phyloP scores from a whole-genome alignment of 2,113 vertebrate genomes.

The Elanus axillaris region DNA sequence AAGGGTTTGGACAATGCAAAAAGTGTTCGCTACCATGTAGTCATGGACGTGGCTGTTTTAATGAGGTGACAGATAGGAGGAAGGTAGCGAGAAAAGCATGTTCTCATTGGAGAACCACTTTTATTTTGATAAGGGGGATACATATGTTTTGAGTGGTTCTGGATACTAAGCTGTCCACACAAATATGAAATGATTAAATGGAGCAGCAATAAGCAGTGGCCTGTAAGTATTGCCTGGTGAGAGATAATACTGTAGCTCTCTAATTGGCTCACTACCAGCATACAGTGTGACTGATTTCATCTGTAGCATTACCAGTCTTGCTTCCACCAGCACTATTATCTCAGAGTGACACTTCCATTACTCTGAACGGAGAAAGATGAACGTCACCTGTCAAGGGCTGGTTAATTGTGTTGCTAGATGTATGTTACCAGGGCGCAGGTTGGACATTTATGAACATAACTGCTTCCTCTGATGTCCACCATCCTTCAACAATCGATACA shows the following conservation, averaged over 20 bases:
- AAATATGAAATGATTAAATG: constrained; percentile 68
- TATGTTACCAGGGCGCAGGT: constrained; percentile 82
- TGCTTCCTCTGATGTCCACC: constrained; percentile 79
- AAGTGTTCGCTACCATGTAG: not conserved
- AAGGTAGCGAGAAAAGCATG: not conserved
- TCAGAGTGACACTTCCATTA: constrained; percentile 92
- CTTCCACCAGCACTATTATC: constrained; percentile 88
- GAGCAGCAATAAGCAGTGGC: constrained; percentile 58
- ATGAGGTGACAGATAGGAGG: not conserved
- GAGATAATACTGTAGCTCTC: constrained; percentile 71
- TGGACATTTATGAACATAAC: constrained; percentile 88
- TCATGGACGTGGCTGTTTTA: not conserved
- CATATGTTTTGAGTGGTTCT: constrained; percentile 7
- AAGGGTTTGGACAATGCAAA: not conserved
- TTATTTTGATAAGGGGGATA: constrained; percentile 37
- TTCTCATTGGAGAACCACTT: not conserved
- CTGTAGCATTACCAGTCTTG: constrained; percentile 72
- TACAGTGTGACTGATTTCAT: constrained; percentile 78
- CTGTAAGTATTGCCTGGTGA: constrained; percentile 68
- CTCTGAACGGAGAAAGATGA: constrained; percentile 91
- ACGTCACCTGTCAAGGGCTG: constrained; percentile 89
- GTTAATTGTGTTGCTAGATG: constrained; percentile 96
- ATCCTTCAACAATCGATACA: constrained; percentile 82
- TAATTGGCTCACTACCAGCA: constrained; percentile 77
- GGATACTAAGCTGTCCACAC: constrained; percentile 40